These are phyloP conservation scores for Penelope pileata DNA, from an alignment of 2,113 vertebrate genomes.

Conservation along the genomic window DNA sequence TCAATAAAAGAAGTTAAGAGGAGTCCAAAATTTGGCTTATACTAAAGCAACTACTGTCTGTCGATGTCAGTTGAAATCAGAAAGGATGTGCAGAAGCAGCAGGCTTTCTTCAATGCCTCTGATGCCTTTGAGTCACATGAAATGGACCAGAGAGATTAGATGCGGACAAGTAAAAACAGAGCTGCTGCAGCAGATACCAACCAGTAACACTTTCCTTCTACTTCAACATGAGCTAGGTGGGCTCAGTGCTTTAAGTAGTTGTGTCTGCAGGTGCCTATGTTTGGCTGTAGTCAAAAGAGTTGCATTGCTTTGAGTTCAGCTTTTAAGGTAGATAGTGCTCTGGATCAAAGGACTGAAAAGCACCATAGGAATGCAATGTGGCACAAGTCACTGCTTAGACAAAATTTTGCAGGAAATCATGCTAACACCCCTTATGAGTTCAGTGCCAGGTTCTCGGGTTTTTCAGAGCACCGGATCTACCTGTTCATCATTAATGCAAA, in stretches of 20 bases:
- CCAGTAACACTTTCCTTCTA: not conserved
- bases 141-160: not conserved
- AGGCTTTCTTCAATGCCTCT: not conserved
- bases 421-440: not conserved
- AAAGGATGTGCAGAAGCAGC: not conserved
- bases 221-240: not conserved
- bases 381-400: not conserved
- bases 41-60: not conserved
- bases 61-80: not conserved
- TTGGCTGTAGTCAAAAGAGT: not conserved
- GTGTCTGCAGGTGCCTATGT: not conserved
- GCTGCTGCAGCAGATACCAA: not conserved
- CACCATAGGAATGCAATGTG: not conserved
- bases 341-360: not conserved
- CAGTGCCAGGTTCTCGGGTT: not conserved
- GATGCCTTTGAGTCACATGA: not conserved
- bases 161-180: not conserved
- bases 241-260: not conserved
- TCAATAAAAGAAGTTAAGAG: not conserved
- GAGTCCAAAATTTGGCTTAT: not conserved
- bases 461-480: not conserved
- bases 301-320: not conserved
- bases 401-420: constrained; percentile 1
- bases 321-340: not conserved
- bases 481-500: not conserved